A percentile compares a stretch with the other conserved stretches of the same genome.
These are phyloP conservation scores for Apodemia zela DNA, from an alignment of 2,888 invertebrate genomes.

Conservation along the genomic window DNA sequence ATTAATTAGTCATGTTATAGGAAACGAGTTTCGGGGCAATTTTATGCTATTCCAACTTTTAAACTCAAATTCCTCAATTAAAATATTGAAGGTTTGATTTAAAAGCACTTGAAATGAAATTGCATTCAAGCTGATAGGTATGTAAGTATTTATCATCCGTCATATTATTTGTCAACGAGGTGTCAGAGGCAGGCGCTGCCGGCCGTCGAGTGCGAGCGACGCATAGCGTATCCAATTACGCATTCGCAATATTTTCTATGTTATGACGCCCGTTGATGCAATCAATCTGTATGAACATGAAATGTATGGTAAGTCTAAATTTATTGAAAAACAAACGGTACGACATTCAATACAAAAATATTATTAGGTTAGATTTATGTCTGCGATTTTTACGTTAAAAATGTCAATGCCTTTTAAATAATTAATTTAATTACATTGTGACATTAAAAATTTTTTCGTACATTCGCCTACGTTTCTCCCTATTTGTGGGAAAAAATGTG, in stretches of 20 bases:
- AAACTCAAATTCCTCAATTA: neutral
- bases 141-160: constrained; percentile 49
- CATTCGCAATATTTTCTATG: constrained; percentile 76
- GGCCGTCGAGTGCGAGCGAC: constrained; percentile 61
- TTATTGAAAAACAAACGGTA: constrained; percentile 12
- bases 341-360: neutral
- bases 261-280: constrained; percentile 62
- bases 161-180: constrained; percentile 71
- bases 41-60: too few relatives aligned
- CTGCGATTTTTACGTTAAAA: neutral
- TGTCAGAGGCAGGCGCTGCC: constrained; percentile 62
- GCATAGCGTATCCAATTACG: constrained; percentile 69
- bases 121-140: constrained; percentile 53
- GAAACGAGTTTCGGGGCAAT: too few relatives aligned
- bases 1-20: too few relatives aligned
- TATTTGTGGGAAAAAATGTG: too few relatives aligned
- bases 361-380: neutral
- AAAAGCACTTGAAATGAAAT: constrained; percentile 45
- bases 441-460: too few relatives aligned
- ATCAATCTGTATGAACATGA: constrained; percentile 56
- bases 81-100: constrained; percentile 17
- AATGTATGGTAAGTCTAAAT: constrained; percentile 25
- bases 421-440: too few relatives aligned
- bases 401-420: too few relatives aligned
- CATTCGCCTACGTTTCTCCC: too few relatives aligned